phyloP scores from a whole-genome alignment of 2,888 invertebrate genomes.

The Melanostoma scalare region DNA sequence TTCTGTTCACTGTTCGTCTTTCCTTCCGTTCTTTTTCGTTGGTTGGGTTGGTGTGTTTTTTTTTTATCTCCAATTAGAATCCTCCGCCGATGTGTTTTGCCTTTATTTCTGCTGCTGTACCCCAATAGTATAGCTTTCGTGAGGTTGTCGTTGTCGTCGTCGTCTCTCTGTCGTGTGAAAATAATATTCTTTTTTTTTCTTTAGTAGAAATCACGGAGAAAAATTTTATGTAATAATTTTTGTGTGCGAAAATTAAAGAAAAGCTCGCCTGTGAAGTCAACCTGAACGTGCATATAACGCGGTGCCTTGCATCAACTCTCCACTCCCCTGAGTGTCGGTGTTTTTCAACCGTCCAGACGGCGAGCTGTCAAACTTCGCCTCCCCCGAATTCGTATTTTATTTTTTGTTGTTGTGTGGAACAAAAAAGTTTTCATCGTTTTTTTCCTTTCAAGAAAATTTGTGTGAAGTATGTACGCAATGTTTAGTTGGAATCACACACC shows the following conservation, averaged over 20 bases:
- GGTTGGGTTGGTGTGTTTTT: slow-evolving; percentile 46
- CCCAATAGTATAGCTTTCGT: slow-evolving; percentile 62
- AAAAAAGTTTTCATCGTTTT: slow-evolving; percentile 17
- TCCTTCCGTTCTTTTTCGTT: slow-evolving; percentile 57
- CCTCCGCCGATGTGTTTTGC: slow-evolving; percentile 68
- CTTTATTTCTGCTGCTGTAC: slow-evolving; percentile 59
- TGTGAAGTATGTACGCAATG: slow-evolving; percentile 22
- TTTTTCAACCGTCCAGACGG: slow-evolving; percentile 56
- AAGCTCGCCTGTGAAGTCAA: slow-evolving; percentile 19
- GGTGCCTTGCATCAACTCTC: slow-evolving; percentile 27
- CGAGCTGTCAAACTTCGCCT: slow-evolving; percentile 62
- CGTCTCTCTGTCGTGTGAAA: slow-evolving; percentile 61
- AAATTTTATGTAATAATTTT: slow-evolving; percentile 66
- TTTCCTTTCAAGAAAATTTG: neutral
- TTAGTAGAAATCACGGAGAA: slow-evolving; percentile 56
- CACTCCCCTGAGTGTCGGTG: slow-evolving; percentile 53
- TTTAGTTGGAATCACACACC: neutral
- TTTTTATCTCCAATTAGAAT: slow-evolving; percentile 71
- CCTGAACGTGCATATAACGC: slow-evolving; percentile 46
- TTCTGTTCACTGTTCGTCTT: slow-evolving; percentile 49
- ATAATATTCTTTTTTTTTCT: slow-evolving; percentile 44
- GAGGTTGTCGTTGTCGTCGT: slow-evolving; percentile 56
- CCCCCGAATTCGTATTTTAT: slow-evolving; percentile 29
- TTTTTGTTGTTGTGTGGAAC: neutral
- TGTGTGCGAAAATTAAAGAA: slow-evolving; percentile 52